A percentile compares a stretch with the other conserved stretches of the same genome.
Conservation (phyloP, 1,140 invertebrate species). For the Drosophila bifasciata region DNA sequence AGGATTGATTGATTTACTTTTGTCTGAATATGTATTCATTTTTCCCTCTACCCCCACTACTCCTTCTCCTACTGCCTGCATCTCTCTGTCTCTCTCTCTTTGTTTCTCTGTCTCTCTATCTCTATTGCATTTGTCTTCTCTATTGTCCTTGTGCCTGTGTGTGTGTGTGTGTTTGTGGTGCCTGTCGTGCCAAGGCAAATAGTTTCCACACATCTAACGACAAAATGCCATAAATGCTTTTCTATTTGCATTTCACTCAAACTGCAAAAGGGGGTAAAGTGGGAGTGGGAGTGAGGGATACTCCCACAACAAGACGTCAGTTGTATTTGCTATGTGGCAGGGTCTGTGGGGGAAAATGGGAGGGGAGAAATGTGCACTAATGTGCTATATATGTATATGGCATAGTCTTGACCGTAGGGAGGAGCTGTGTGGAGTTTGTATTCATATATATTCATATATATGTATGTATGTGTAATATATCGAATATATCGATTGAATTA, state of each 20-base stretch:
- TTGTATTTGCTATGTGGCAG: not conserved
- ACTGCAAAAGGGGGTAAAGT: not conserved
- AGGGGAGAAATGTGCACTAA: no score
- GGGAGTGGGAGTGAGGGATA: not conserved
- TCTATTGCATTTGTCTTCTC: constrained; percentile 49
- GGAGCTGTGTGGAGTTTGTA: no score
- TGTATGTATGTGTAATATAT: no score
- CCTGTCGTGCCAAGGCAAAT: constrained; percentile 62
- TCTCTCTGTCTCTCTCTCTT: not conserved
- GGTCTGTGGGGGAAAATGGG: no score
- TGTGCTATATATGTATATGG: no score
- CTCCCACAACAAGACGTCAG: not conserved
- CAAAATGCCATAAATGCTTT: constrained; percentile 68
- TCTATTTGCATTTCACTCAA: constrained; percentile 41
- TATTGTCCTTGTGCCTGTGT: no score
- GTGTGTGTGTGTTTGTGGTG: no score
- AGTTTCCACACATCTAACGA: constrained; percentile 57
- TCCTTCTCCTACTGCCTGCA: not conserved
- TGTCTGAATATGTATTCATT: constrained; percentile 46
- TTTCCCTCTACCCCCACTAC: constrained; percentile 5
- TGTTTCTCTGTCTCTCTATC: constrained; percentile 25
- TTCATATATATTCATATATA: no score
- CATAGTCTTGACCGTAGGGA: no score
- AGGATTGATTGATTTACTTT: constrained; percentile 72
- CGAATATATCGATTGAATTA: no score